phyloP scores from a whole-genome alignment of 2,113 vertebrate genomes.

The Columbina picui region DNA sequence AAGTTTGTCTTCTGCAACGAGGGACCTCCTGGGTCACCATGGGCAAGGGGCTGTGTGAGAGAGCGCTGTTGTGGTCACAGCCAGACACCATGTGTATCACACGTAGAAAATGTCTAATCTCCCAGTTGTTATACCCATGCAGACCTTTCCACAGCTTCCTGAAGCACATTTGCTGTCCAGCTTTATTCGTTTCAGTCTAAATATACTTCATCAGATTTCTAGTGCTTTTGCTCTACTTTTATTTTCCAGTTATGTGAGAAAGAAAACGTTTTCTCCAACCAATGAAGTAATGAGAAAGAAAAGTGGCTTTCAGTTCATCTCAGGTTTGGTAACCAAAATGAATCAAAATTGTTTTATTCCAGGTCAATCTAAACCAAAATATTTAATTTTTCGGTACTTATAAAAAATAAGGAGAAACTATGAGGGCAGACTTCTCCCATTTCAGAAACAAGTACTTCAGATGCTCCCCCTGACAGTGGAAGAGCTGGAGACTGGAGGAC shows the following conservation, averaged over 20 bases:
- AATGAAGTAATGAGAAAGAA: not conserved
- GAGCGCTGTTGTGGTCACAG: not conserved
- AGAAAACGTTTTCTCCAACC: not conserved
- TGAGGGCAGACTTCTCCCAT: not conserved
- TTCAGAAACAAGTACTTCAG: not conserved
- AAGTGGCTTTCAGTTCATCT: not conserved
- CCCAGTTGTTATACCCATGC: not conserved
- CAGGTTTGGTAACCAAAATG: not conserved
- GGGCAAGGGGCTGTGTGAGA: not conserved
- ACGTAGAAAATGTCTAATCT: not conserved
- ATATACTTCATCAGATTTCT: not conserved
- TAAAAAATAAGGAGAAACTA: not conserved
- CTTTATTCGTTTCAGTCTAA: not conserved
- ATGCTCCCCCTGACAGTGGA: not conserved
- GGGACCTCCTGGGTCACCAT: rapidly evolving
- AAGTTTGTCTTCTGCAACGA: not conserved
- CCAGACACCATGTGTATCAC: rapidly evolving
- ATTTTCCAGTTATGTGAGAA: not conserved
- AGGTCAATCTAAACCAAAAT: not conserved
- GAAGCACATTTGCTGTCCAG: not conserved
- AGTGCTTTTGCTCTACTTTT: not conserved
- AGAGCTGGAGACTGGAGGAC: not conserved
- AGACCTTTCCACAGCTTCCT: not conserved
- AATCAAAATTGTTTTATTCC: not conserved
- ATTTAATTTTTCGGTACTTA: not conserved